A percentile compares a stretch with the other conserved stretches of the same genome.
phyloP scores from a whole-genome alignment of 92 coral and sea anemone genomes.

The Porites rus region DNA sequence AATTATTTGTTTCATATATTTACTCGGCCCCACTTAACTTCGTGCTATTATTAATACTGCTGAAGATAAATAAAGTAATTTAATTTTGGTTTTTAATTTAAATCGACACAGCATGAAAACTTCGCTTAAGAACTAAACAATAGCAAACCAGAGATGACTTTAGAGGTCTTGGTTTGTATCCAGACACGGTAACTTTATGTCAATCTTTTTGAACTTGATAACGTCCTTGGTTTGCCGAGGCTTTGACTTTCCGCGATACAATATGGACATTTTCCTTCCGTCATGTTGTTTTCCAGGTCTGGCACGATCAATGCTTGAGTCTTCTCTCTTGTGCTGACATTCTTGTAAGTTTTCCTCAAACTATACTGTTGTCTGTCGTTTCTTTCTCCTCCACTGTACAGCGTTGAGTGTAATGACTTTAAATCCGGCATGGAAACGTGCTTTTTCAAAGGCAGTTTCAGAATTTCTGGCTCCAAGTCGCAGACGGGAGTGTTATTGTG shows the following conservation, averaged over 20 bases:
- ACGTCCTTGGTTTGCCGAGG: neutral
- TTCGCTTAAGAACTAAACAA: neutral
- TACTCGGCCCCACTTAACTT: no score
- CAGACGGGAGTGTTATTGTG: slow-evolving; percentile 26
- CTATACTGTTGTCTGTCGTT: neutral
- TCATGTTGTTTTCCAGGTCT: neutral
- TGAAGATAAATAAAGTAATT: no score
- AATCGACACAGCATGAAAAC: neutral
- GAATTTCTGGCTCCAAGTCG: neutral
- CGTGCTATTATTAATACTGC: no score
- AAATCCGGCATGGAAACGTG: slow-evolving; percentile 12
- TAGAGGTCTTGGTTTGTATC: neutral
- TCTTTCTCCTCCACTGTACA: neutral
- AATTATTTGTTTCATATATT: no score
- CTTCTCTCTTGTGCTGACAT: neutral
- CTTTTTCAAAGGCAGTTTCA: slow-evolving; percentile 1
- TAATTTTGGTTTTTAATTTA: no score
- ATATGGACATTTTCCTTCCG: neutral
- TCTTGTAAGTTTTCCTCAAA: neutral
- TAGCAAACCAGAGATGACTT: neutral
- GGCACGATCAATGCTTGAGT: no score
- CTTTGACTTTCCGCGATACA: neutral
- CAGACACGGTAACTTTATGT: slow-evolving; percentile 53
- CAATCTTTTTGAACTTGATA: slow-evolving; percentile 35
- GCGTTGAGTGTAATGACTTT: neutral